Percentiles rank a stretch among this genome's conserved stretches.
These are phyloP conservation scores for Etheostoma nigrum DNA, from an alignment of 2,797 vertebrate species.

Conservation along the genomic window DNA sequence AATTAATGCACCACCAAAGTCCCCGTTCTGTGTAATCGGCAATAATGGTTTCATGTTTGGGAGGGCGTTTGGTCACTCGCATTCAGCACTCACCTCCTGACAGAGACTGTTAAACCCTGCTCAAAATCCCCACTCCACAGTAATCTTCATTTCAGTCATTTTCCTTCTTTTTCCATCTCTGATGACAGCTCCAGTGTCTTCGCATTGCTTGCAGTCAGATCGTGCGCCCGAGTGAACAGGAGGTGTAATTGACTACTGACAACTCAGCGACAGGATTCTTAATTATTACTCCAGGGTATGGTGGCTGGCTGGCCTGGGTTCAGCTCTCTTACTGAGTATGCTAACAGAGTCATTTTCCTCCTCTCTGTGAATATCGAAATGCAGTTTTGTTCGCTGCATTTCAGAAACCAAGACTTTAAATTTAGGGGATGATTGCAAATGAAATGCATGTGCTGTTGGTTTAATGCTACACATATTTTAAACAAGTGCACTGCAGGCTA, in stretches of 20 bases:
- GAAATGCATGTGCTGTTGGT: slow-evolving; percentile 65
- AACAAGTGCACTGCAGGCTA: slow-evolving; percentile 52
- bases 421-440: slow-evolving; percentile 71
- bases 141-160: slow-evolving; percentile 85
- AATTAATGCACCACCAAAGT: slow-evolving; percentile 87
- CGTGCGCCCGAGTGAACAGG: slow-evolving; percentile 76
- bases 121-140: slow-evolving; percentile 80
- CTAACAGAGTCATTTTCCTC: slow-evolving; percentile 80
- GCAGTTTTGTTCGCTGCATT: slow-evolving; percentile 73
- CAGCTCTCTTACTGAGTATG: slow-evolving; percentile 73
- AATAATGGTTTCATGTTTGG: slow-evolving; percentile 87
- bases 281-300: slow-evolving; percentile 87
- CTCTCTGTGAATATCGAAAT: slow-evolving; percentile 80
- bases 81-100: slow-evolving; percentile 85
- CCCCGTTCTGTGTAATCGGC: slow-evolving; percentile 86
- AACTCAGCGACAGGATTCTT: slow-evolving; percentile 84
- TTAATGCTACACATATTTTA: slow-evolving; percentile 60
- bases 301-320: slow-evolving; percentile 77
- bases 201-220: slow-evolving; percentile 81
- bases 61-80: slow-evolving; percentile 82
- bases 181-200: slow-evolving; percentile 79
- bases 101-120: slow-evolving; percentile 80
- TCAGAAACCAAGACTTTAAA: slow-evolving; percentile 70
- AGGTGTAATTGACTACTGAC: slow-evolving; percentile 88
- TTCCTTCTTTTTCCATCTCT: slow-evolving; percentile 80